These are phyloP conservation scores for Abscondita cerata DNA, from an alignment of 2,888 invertebrate species.

Conservation along the genomic window DNA sequence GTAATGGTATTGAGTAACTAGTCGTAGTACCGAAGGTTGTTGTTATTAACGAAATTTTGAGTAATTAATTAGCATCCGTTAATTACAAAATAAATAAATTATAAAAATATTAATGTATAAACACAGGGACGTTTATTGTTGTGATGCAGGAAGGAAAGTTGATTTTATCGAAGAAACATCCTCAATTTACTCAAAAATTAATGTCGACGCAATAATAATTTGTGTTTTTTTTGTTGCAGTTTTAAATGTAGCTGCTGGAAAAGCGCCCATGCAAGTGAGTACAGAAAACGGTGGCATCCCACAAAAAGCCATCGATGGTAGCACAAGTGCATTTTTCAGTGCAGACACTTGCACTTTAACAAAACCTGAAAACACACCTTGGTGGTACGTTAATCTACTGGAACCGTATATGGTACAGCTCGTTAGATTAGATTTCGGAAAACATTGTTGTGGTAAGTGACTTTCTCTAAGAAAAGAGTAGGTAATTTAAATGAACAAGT, in stretches of 20 bases:
- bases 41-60: too few relatives aligned
- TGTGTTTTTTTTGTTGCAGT: constrained; percentile 71
- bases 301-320: constrained; percentile 90
- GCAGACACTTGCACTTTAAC: constrained; percentile 88
- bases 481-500: constrained; percentile 3
- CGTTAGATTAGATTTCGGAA: constrained; percentile 89
- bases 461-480: not conserved
- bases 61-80: too few relatives aligned
- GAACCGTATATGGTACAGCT: constrained; percentile 96
- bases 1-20: too few relatives aligned
- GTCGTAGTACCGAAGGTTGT: too few relatives aligned
- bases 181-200: constrained; percentile 2
- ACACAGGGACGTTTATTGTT: too few relatives aligned
- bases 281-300: constrained; percentile 84
- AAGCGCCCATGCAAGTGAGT: constrained; percentile 93
- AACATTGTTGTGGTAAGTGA: constrained; percentile 86
- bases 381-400: constrained; percentile 95
- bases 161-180: constrained; percentile 5
- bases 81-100: too few relatives aligned
- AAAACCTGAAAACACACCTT: constrained; percentile 81
- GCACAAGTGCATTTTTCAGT: constrained; percentile 82
- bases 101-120: too few relatives aligned
- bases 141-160: constrained; percentile 14
- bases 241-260: constrained; percentile 91
- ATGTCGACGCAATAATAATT: constrained; percentile 27